Percentiles rank a stretch among this genome's conserved stretches.
Evolutionary conservation across 2,113 vertebrate species (phyloP).

Genomic region (Myiopsitta monachus): DNA sequence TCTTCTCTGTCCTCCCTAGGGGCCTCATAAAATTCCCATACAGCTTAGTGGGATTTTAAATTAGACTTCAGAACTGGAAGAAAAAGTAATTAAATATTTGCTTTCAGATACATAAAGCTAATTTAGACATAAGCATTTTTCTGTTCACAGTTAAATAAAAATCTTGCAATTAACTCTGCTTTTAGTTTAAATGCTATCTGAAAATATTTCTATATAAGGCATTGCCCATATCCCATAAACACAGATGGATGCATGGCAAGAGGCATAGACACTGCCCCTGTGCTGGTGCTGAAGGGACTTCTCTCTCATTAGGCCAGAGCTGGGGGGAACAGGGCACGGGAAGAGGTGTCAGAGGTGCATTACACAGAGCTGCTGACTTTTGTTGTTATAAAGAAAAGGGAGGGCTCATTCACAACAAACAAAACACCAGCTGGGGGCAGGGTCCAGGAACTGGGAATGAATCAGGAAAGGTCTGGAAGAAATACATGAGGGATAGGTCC

Average conservation of each 20-base stretch:
- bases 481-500: not conserved
- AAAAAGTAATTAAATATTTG: not conserved
- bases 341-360: not conserved
- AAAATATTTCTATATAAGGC: not conserved
- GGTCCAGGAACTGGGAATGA: not conserved
- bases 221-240: not conserved
- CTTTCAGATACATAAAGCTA: not conserved
- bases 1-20: not conserved
- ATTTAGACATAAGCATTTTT: not conserved
- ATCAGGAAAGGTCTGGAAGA: not conserved
- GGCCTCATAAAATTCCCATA: not conserved
- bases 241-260: not conserved
- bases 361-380: not conserved
- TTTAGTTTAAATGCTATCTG: not conserved
- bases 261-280: not conserved
- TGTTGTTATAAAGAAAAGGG: not conserved
- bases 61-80: not conserved
- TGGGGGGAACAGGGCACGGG: fast-evolving
- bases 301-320: not conserved
- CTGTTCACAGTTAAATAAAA: not conserved
- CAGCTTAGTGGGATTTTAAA: not conserved
- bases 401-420: not conserved
- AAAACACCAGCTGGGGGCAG: not conserved
- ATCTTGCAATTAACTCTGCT: not conserved
- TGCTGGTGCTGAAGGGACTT: not conserved